Base-by-base conservation (phyloP, 92 coral and sea anemone genomes). In the Epizoanthus fatuus region DNA sequence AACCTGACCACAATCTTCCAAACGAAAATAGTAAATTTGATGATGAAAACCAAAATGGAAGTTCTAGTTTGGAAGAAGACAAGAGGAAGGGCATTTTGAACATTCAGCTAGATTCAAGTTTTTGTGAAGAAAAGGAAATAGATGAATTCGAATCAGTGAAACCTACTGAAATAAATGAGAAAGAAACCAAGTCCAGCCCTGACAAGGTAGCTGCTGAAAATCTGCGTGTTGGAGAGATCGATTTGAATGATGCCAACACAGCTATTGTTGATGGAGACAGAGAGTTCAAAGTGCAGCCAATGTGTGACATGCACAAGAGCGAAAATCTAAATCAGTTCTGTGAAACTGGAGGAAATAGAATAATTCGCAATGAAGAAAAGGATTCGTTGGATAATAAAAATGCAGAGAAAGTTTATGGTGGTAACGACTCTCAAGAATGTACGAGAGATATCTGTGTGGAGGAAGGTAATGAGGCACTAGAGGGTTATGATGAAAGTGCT, bases 401-500 rank as follows among this genome's bases (percentile, higher is more conserved):
- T 56, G 55, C 17, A 25, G 7, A 75, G 54, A 35, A n/a, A 3
- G 16, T 15, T 20, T 4, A 57, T 57, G 12, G 0, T n/a, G 25
- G 69, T 1, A 38, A 52, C 14, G 11, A 17, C 11, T 17, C 7
- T 19, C 66, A 75, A 10, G 58, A 44, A 54, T 7, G 7, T 45
- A 6, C 55, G 19, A 55, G n/a, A 6, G 11, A 58, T 19, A 42
- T 32, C 2, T 12, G 35, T 29, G 54, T 22, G 20, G 73, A 14
- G 75, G 37, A 38, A 14, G 12, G 39, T 47, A 19, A 8, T 12
- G 66, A 65, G 40, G 37, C 3, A 58, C 44, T 58, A 25, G 81
- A 75, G 19, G 55, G 81, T 62, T 56, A 74, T 25, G 42, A 76
- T 16, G 78, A 69, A 3, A 72, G 56, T 80, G 86, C 84, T 60